Base-by-base conservation (phyloP, 2,113 vertebrate species). In the Rhea pennata region DNA sequence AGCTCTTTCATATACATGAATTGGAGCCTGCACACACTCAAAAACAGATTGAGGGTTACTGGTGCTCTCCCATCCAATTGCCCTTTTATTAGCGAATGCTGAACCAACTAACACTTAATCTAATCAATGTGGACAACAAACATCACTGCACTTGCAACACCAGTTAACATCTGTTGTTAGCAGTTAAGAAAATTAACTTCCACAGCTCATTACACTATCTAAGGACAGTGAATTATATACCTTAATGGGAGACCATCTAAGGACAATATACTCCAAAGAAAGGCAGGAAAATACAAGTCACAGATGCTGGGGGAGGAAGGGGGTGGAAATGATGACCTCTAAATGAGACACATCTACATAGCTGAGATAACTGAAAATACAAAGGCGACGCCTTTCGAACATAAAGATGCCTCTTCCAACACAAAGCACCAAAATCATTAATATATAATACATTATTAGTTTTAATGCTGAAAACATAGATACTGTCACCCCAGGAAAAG, bases 341-440 rank as follows among this genome's bases (percentile, higher is more conserved):
- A 92, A 92, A 88, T 69, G 79, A 93, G 84, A 75, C 79, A 88
- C 36, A 92, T 54, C 79, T 92, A 88, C 84, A 88, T 69, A 88
- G 65, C 83, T 92, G 29, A 26, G 70, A 59, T 88, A 92, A 88
- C 27, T 77, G 65, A 90, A 94, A 84, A 31, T 46, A 80, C 36
- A 36, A 36, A 36, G 36, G 36, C 36, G 36, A 36, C 36, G 36
- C 36, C 36, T 36, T 36, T 36, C 36, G 36, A 36, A 36, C 36
- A 36, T 36, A 36, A 59, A 70, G 29, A 64, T 6, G 44, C 39
- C 21, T 1, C 21, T 72, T 48, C 54, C 64, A 90, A 42, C 73
- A 67, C 33, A 62, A 46, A 84, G 62, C 51, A 87, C 27, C 53
- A 75, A 92, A 79, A 77, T 26, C 48, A 81, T 72, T 94, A 84